Evolutionary conservation across 2,888 invertebrate genomes (phyloP).

Genomic region (Tenodera sinensis): DNA sequence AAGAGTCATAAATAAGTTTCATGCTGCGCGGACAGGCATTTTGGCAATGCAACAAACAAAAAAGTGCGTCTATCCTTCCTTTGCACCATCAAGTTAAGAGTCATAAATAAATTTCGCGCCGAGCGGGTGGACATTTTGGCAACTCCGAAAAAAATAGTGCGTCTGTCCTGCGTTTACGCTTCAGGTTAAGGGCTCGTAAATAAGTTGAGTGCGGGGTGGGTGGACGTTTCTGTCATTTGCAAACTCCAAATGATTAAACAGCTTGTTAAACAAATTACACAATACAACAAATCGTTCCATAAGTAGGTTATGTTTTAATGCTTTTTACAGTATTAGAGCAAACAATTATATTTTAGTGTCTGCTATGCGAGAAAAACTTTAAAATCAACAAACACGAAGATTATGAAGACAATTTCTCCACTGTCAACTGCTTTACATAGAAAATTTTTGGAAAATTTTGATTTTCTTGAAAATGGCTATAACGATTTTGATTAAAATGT

Average conservation of each 20-base stretch:
- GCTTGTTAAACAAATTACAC: too few relatives aligned
- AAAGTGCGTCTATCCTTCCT: neutral
- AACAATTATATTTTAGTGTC: too few relatives aligned
- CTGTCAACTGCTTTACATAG: too few relatives aligned
- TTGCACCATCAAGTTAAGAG: neutral
- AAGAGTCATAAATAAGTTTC: neutral
- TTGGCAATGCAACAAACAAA: neutral
- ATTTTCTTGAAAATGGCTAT: too few relatives aligned
- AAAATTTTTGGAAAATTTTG: too few relatives aligned
- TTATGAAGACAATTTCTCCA: too few relatives aligned
- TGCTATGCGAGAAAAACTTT: too few relatives aligned
- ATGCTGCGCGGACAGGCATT: neutral
- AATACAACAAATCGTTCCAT: too few relatives aligned
- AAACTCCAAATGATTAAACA: neutral
- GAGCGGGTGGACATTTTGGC: neutral
- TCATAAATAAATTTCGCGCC: neutral
- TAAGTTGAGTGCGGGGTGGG: neutral
- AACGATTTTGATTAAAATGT: too few relatives aligned
- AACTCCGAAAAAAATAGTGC: neutral
- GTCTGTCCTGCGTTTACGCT: neutral
- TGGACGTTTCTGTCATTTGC: neutral
- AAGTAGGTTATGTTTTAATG: neutral
- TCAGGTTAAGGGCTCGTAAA: neutral
- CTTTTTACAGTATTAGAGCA: too few relatives aligned
- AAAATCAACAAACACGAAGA: too few relatives aligned